phyloP scores from a whole-genome alignment of 2,113 vertebrate genomes.

The Pelodiscus sinensis region DNA sequence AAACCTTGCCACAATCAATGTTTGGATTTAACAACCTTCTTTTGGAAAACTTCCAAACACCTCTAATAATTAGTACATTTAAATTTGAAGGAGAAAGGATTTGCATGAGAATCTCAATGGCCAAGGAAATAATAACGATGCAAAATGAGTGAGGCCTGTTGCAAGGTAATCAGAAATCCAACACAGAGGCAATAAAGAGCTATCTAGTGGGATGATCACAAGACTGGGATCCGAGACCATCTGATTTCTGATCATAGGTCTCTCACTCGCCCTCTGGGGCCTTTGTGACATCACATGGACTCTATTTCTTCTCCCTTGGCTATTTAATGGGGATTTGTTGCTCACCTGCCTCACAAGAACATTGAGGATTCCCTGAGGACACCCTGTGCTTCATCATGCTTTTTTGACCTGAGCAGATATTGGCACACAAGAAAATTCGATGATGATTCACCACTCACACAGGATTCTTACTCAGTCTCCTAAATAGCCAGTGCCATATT shows the following conservation, averaged over 20 bases:
- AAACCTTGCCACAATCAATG: background rate
- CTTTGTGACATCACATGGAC: background rate
- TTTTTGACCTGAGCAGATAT: background rate
- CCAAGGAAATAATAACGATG: background rate
- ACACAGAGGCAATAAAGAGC: background rate
- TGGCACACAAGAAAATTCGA: background rate
- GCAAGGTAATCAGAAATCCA: background rate
- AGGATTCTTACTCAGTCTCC: too few species aligned
- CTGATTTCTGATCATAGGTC: background rate
- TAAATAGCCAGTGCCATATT: background rate
- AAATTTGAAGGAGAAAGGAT: background rate
- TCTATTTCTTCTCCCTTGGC: background rate
- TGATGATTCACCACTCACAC: background rate
- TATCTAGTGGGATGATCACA: background rate
- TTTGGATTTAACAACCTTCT: background rate
- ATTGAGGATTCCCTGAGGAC: background rate
- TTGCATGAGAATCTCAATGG: background rate
- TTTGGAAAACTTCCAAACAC: background rate
- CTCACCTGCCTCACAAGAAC: background rate
- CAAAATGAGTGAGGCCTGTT: background rate
- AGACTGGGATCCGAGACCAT: background rate
- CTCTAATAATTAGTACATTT: background rate
- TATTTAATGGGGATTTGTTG: background rate
- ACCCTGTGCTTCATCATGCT: background rate
- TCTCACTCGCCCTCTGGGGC: background rate